Evolutionary conservation across 2,113 vertebrate genomes (phyloP).

Genomic region (Catharus bicknelli): DNA sequence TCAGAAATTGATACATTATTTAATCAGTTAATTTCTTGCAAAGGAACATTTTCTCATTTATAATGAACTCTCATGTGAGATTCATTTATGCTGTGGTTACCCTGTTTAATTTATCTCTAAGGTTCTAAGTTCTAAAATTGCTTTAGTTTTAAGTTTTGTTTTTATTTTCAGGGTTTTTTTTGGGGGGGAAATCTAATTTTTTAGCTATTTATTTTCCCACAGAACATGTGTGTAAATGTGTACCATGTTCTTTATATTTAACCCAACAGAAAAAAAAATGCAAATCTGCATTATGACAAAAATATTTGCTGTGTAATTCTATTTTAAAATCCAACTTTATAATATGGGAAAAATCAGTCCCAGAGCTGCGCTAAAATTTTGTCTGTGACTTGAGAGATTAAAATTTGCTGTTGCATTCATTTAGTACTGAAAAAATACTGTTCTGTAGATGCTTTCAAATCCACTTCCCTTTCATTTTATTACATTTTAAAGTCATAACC

Average conservation of each 20-base stretch:
- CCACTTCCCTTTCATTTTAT: not conserved
- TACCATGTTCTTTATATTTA: not conserved
- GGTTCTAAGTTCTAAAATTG: not conserved
- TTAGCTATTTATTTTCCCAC: not conserved
- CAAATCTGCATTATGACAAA: not conserved
- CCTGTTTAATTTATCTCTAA: not conserved
- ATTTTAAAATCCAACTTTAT: not conserved
- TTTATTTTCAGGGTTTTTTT: not conserved
- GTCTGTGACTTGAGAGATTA: not conserved
- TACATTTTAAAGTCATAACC: not conserved
- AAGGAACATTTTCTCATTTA: not conserved
- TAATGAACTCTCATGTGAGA: not conserved
- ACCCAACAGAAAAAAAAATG: not conserved
- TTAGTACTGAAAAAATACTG: not conserved
- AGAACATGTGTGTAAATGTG: not conserved
- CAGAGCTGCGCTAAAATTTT: not conserved
- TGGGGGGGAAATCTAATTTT: not conserved
- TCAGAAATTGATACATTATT: not conserved
- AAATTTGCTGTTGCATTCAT: constrained; percentile 8
- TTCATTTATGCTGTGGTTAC: not conserved
- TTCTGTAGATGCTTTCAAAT: not conserved
- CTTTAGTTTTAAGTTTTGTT: not conserved
- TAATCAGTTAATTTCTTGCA: constrained; percentile 23
- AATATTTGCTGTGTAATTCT: not conserved
- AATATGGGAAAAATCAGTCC: not conserved